Base-by-base conservation (phyloP, 1,140 invertebrate genomes). In the Agrypnia vestita region DNA sequence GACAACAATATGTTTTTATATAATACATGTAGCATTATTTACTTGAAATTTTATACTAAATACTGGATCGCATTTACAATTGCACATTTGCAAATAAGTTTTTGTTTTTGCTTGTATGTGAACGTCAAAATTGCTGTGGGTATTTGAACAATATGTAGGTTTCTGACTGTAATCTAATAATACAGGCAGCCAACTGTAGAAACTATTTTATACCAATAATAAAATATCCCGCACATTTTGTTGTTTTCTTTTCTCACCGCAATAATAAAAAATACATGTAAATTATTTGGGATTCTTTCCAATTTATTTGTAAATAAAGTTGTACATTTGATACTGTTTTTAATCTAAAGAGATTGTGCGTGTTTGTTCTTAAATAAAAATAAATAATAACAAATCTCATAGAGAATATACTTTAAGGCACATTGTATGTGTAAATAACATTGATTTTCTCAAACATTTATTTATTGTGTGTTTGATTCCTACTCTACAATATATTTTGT, bases 181-280 rank as follows among this genome's bases (percentile, higher is more conserved):
- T 59, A 61, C 15, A 78, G n/a, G 51, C 25, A 78, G 11, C 25
- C 25, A 55, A 44, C 44, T 79, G 77, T 82, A 80, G 74, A 51
- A 74, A 73, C 62, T 55, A 64, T 82, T 82, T 80, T 78, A 78
- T 82, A 82, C 78, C 59, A 80, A 82, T 82, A 82, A 82, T 82
- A 82, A 82, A 82, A 76, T 67, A 55, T 75, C 64, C 78, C 61
- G 44, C 81, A 77, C 53, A 59, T 59, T 19, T 10, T 21, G 13
- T 59, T 21, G 10, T 19, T 56, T 56, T 19, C 15, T 19, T 56
- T 9, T 19, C 53, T 59, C 4, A 21, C 17, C 12, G n/a, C 19
- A 21, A 59, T 59, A 53, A 53, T 53, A 59, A 59, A 17, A 59
- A 59, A 17, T 6, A 59, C 15, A 17, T n/a, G n/a, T 59, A 17